A percentile compares a stretch with the other conserved stretches of the same genome.
These are phyloP conservation scores for Drosophila hamatofila DNA, from an alignment of 2,888 invertebrate species.

Conservation along the genomic window DNA sequence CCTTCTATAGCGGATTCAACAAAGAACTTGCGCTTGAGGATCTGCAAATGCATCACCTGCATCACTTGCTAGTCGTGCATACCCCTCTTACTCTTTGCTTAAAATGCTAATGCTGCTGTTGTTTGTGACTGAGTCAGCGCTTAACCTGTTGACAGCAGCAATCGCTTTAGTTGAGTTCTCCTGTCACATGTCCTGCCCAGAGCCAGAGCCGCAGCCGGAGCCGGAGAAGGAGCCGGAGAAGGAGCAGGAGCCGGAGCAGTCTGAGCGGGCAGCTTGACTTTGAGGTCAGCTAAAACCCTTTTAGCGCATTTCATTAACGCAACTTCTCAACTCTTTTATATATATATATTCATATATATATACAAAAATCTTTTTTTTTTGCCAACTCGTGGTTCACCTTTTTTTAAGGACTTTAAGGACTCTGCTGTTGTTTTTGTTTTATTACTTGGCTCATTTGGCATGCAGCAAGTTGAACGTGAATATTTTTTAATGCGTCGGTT, in stretches of 20 bases:
- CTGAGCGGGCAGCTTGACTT: conserved; percentile 31
- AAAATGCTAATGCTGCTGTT: conserved; percentile 14
- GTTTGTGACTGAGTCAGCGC: conserved; percentile 4
- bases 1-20: neutral
- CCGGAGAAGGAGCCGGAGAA: no score
- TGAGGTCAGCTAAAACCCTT: conserved; percentile 73
- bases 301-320: conserved; percentile 74
- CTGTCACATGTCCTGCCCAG: conserved; percentile 29
- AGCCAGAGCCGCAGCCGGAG: neutral
- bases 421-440: conserved; percentile 37
- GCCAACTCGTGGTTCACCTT: conserved; percentile 36
- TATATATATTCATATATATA: neutral
- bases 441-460: conserved; percentile 71
- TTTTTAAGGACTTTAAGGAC: conserved; percentile 46
- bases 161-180: conserved; percentile 3
- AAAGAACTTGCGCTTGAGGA: no score
- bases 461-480: conserved; percentile 67
- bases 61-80: neutral
- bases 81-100: neutral
- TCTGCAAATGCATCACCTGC: neutral
- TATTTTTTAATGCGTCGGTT: conserved; percentile 75
- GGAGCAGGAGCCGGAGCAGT: neutral
- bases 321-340: conserved; percentile 15
- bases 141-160: conserved; percentile 58
- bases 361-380: neutral